Evolutionary conservation across 2,797 vertebrate genomes (phyloP).

Genomic region (Peromyscus melanophrys): DNA sequence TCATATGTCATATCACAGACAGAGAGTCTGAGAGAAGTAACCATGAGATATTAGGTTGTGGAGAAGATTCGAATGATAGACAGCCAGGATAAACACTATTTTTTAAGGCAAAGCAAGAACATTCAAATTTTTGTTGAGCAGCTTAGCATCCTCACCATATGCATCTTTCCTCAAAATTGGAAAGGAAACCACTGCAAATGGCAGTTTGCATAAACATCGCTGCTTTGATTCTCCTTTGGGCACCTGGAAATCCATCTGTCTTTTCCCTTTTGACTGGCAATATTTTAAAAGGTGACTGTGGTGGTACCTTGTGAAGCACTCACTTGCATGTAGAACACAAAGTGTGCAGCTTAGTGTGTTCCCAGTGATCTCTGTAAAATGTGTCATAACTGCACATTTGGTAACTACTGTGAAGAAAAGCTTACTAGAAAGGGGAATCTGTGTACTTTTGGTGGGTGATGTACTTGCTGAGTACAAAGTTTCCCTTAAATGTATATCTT

Average conservation of each 20-base stretch:
- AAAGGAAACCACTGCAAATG: constrained; percentile 1
- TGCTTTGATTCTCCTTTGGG: constrained; percentile 9
- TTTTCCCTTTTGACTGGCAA: neutral
- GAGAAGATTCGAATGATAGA: neutral
- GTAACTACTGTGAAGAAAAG: neutral
- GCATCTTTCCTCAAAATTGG: constrained; percentile 26
- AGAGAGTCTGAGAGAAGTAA: neutral
- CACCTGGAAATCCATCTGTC: neutral
- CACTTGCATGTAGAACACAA: neutral
- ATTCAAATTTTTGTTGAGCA: neutral
- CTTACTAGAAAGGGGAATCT: neutral
- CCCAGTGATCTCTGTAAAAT: neutral
- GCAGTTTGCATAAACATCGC: constrained; percentile 4
- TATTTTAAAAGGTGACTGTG: constrained; percentile 39
- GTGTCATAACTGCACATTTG: neutral
- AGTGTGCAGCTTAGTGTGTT: neutral
- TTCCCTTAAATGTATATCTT: neutral
- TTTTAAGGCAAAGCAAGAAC: neutral
- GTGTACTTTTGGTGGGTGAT: neutral
- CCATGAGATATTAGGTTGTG: neutral
- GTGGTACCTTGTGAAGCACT: neutral
- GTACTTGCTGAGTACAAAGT: neutral
- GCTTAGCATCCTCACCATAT: neutral
- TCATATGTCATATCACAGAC: neutral
- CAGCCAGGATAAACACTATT: neutral